Evolutionary conservation across 2,797 vertebrate species (phyloP), one percentile per base, ranked within the genome.

Genomic region (Sebastes hopkinsi): DNA sequence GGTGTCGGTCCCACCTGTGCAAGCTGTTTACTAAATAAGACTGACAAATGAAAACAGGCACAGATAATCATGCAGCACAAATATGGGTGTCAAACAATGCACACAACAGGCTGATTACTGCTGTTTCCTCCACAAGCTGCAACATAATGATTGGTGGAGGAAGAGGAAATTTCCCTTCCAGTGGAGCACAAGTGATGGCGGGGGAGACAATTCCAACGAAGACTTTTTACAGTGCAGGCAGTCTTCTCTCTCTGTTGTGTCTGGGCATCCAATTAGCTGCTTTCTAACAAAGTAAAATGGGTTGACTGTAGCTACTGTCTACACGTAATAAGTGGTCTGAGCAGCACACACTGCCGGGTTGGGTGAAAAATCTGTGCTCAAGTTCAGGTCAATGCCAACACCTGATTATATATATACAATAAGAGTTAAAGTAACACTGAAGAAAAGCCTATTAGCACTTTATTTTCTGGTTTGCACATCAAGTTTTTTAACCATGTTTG

Each of bases 21-120:
- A 22, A 72, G 64, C 14, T 56, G 55, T 79, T 72, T 64, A 62
- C 75, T 14, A 66, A 72, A 78, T 36, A 60, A 58, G 55, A 79
- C 22, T 66, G 67, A 22, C 46, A 46, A 50, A 79, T 76, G 38
- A 77, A 66, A 67, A 64, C n/a, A 55, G 8, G 12, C 59, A 13
- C 27, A 55, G 60, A 75, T 50, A 70, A 67, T 75, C 20, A 66
- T 66, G 77, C 32, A 83, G 72, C 46, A 77, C 14, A 61, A 34
- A 81, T 78, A 64, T 14, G 69, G 62, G 50, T 50, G 18, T 30
- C 38, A 7, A 54, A 32, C 67, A 60, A 23, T 38, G 32, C n/a
- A 65, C 58, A 76, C 74, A 84, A 64, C 61, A 50, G 46, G 25
- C 66, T 58, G 78, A 77, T 80, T 80, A 65, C 72, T 59, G 27